Evolutionary conservation across 2,888 invertebrate species (phyloP), one percentile per base, ranked within the genome.

Genomic region (Platycnemis pennipes): DNA sequence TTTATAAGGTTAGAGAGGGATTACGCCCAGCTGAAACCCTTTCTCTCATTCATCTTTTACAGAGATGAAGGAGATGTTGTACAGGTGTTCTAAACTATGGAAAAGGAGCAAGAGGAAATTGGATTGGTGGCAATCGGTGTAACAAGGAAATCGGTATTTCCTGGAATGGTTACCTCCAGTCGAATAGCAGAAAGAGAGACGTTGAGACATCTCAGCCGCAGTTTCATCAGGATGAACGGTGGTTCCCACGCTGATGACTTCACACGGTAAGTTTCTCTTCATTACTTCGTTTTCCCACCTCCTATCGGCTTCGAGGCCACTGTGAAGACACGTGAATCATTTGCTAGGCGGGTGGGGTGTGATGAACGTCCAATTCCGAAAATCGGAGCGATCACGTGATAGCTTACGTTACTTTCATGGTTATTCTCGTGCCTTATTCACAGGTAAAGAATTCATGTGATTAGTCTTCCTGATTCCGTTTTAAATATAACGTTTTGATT

Each of bases 91-190:
- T 77, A 13, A 37, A 77, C 4, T 77, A 13, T 77, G 31, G 11
- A 31, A 16, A 26, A 77, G 7, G 8, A 37, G 77, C 5, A 13
- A 0, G 77, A 37, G 31, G 77, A 37, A 77, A 77, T 37, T 77
- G 37, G 7, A 77, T 77, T 31, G 77, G 77, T 26, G 63, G 37
- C 13, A 16, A 37, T 77, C 37, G 77, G 37, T 37, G 77, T 16
- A 13, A 77, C 77, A 77, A 77, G 77, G 77, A 77, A 77, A 77
- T 77, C 31, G 26, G 77, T 77, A 77, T 77, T 77, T 77, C 77
- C 77, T 37, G 77, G 77, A 77, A 77, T 63, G n/a, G 37, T 5
- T 37, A 37, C 37, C 37, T 77, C 77, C 77, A 8, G 37, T 37
- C 37, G 37, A 8, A 13, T 49, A 11, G 49, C 19, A n/a, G n/a